Evolutionary conservation across 1,140 invertebrate species (phyloP).

Genomic region (Brachionus manjavacas): DNA sequence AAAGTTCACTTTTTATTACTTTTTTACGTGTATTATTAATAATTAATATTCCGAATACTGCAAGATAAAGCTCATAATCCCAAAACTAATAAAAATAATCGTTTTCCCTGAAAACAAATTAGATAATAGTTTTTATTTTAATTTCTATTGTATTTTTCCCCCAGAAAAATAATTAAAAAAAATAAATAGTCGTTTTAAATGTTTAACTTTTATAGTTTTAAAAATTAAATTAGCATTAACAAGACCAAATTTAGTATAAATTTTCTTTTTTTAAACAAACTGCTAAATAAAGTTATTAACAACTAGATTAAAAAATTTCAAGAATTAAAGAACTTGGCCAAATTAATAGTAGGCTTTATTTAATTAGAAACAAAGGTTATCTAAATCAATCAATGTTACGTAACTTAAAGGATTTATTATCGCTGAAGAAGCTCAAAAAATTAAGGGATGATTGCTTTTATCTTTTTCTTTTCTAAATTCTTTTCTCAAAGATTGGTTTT

Average conservation of each 20-base stretch:
- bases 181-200: neutral
- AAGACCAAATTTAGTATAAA: neutral
- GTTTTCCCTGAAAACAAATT: neutral
- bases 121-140: neutral
- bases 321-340: neutral
- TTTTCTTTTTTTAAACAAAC: neutral
- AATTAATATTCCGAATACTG: slow-evolving; percentile 27
- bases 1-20: neutral
- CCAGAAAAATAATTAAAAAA: neutral
- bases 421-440: neutral
- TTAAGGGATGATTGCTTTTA: neutral
- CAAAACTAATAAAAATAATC: slow-evolving; percentile 8
- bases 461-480: neutral
- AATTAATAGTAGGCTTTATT: neutral
- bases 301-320: neutral
- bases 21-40: slow-evolving; percentile 20
- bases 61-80: neutral
- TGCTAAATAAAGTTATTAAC: no score
- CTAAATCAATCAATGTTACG: neutral
- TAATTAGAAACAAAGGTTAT: neutral
- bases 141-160: neutral
- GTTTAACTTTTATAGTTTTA: neutral
- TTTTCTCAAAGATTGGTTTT: neutral
- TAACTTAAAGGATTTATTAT: neutral
- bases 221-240: neutral